Evolutionary conservation across 2,888 invertebrate genomes (phyloP).

Genomic region (Diplolepis rosae): DNA sequence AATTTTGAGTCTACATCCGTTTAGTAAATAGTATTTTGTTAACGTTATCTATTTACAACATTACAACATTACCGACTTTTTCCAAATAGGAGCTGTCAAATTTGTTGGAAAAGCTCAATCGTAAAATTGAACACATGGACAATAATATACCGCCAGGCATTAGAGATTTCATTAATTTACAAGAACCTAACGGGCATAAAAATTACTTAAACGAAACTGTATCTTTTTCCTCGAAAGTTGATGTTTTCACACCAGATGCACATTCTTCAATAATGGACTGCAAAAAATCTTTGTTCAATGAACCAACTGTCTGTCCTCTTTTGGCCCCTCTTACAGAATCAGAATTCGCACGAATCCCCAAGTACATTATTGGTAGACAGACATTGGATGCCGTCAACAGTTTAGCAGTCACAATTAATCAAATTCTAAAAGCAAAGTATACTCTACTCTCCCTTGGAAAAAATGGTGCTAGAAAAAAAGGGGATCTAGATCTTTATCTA

Average conservation of each 20-base stretch:
- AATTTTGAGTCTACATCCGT: too few species aligned
- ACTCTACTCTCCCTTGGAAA: constrained; percentile 60
- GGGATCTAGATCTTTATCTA: constrained; percentile 62
- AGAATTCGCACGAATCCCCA: constrained; percentile 64
- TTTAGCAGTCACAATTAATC: constrained; percentile 59
- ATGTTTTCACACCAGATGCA: constrained; percentile 19
- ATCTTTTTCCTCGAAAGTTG: background rate
- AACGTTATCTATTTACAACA: too few species aligned
- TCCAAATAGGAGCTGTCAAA: background rate
- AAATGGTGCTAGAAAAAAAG: constrained; percentile 63
- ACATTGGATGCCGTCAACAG: constrained; percentile 56
- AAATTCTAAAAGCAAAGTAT: constrained; percentile 64
- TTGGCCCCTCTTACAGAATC: constrained; percentile 48
- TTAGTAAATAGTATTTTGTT: background rate
- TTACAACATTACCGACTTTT: too few species aligned
- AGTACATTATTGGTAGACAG: constrained; percentile 67
- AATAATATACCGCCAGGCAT: constrained; percentile 56
- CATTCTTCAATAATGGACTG: constrained; percentile 51
- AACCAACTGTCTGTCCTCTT: constrained; percentile 49
- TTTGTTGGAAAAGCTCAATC: constrained; percentile 43
- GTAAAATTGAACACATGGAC: constrained; percentile 54
- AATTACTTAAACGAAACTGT: constrained; percentile 16
- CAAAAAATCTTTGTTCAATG: constrained; percentile 62
- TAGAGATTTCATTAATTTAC: constrained; percentile 39
- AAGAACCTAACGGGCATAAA: constrained; percentile 27